Base-by-base conservation (phyloP, 1,140 invertebrate genomes). In the Leptopilina clavipes region DNA sequence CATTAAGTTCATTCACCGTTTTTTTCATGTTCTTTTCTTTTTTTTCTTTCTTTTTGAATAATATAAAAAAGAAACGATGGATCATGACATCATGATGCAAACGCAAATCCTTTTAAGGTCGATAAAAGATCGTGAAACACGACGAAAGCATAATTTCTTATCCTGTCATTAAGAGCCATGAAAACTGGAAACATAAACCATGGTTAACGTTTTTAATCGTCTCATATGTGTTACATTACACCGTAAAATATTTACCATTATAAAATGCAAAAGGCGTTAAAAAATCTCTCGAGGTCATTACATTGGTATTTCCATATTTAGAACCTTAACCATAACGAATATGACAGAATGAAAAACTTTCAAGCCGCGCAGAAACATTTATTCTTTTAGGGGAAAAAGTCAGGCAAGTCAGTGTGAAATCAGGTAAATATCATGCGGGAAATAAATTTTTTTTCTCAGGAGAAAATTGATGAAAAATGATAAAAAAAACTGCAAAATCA, bases 21-120 rank as follows among this genome's bases (percentile, higher is more conserved):
- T n/a, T n/a, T n/a, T n/a, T n/a, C n/a, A n/a, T n/a, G n/a, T n/a
- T n/a, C n/a, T n/a, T n/a, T n/a, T n/a, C n/a, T n/a, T n/a, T n/a
- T n/a, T n/a, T n/a, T n/a, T n/a, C n/a, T n/a, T n/a, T n/a, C n/a
- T n/a, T n/a, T n/a, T n/a, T n/a, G n/a, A n/a, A n/a, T n/a, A n/a
- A n/a, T n/a, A 12, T 44, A 6, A 44, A 44, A 44, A 44, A 44
- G 43, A 0, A 8, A 19, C 17, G 17, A 19, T 9, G 52, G n/a
- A 56, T 19, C 19, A n/a, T 5, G 56, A 31, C 10, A 31, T 14
- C 25, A 59, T 56, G 54, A 22, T 1, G 54, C 56, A n/a, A 22
- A 59, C 54, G 10, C 54, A 25, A 31, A 31, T n/a, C 56, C 11
- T 65, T 31, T 31, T 65, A 65, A n/a, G 11, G 56, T 65, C 56